Base-by-base conservation (phyloP, 1,140 invertebrate species). In the Caenorhabditis latens region DNA sequence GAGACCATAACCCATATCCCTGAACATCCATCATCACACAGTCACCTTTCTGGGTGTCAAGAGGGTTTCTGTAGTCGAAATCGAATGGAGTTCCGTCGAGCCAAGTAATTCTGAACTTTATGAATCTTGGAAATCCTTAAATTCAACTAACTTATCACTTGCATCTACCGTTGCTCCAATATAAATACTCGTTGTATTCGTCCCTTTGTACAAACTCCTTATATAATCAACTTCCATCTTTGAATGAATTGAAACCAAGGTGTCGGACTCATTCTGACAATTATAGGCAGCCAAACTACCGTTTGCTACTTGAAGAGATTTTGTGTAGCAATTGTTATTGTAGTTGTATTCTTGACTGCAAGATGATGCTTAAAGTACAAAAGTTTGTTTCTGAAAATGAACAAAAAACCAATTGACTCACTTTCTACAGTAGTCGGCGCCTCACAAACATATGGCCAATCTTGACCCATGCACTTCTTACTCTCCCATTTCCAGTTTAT, bases 181-280 rank as follows among this genome's bases (percentile, higher is more conserved):
- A 63, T 63, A 63, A 32, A 63, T 24, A 24, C 5, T 9, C 11
- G 61, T 32, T 13, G 24, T 63, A 32, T 63, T 63, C 11, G 61
- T 63, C 32, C 61, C 61, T 13, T 63, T 63, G 61, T 63, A 63
- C 21, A 63, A 32, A 63, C 40, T 63, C 14, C 61, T 21, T 32
- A 63, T 63, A 11, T 21, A 63, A 32, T 63, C 61, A 9, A 63
- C n/a, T 63, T 63, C 61, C 61, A 63, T 63, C 40, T 63, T 63
- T 32, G 61, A 63, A 13, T 63, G 61, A 32, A 63, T 40, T 14
- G 61, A 63, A 11, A 24, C 8, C 14, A 63, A 32, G 14, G 24
- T 63, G 11, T 16, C 16, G 11, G 13, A 11, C 13, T 14, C 0
- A 6, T 3, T 14, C 9, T 53, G 11, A 53, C 50, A 53, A 16